Evolutionary conservation across 2,113 vertebrate species (phyloP).

Genomic region (pig (Sus scrofa)): DNA sequence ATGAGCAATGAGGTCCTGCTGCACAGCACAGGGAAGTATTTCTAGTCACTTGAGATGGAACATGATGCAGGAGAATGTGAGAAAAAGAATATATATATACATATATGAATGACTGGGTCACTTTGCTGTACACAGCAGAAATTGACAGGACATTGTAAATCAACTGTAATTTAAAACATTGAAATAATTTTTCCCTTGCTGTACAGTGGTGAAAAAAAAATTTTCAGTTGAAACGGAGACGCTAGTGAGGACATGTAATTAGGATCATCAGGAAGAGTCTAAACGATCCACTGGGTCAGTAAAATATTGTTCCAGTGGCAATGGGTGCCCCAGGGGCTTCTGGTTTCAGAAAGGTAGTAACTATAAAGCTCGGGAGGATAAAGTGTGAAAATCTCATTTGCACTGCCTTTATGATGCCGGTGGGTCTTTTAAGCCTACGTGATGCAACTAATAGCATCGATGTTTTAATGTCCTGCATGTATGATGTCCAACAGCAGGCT

Average conservation of each 20-base stretch:
- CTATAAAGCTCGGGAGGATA: background rate
- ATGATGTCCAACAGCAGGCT: background rate
- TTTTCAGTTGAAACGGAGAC: accelerated
- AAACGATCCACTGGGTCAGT: background rate
- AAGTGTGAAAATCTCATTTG: background rate
- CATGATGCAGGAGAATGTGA: too few species aligned
- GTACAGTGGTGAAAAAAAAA: too few species aligned
- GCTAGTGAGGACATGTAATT: accelerated
- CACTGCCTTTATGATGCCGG: constrained; percentile 8
- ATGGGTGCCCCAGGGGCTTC: background rate
- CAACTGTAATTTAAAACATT: too few species aligned
- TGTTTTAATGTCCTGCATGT: background rate
- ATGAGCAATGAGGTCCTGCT: too few species aligned
- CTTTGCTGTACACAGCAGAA: too few species aligned
- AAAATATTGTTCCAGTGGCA: background rate
- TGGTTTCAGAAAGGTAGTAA: constrained; percentile 14
- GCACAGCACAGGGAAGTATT: too few species aligned
- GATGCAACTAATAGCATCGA: background rate
- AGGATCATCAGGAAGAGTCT: accelerated
- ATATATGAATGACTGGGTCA: too few species aligned
- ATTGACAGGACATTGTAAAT: too few species aligned
- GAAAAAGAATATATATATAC: too few species aligned
- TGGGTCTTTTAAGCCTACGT: background rate
- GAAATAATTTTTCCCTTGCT: too few species aligned
- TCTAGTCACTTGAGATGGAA: too few species aligned